Evolutionary conservation across 2,888 invertebrate genomes (phyloP), one percentile per base, ranked within the genome.

Genomic region (Meta bourneti): DNA sequence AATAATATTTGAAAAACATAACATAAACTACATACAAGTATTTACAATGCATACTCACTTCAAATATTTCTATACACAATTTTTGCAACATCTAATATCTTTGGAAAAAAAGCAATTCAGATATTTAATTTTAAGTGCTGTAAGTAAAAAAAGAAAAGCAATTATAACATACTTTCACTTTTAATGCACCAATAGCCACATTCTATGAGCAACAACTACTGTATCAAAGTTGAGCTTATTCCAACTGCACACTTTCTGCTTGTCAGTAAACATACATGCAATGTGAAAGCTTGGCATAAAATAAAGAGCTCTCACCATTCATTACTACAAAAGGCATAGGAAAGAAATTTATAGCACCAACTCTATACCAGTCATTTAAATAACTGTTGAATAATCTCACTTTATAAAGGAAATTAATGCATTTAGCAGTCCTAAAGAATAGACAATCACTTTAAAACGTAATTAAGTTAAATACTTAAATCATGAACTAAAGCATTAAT

Each of bases 1-100:
- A 87, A 87, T 81, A 79, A 87, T 71, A 88, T 88, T 70, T 88
- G 81, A 54, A 80, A 34, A 86, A 84, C 70, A 79, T 81, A 88
- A 81, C 69, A 75, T 54, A 20, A 79, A 61, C 75, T 77, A 77
- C 74, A 77, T 88, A 88, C 75, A 88, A 74, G 72, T 81, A 88
- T 88, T 72, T 88, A 85, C 85, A 85, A 85, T 51, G 20, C 19
- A 88, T 69, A 75, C 81, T 88, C 52, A 88, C 51, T 80, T 81
- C 19, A 88, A 81, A 84, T 11, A 74, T 74, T 84, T 48, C 61
- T 84, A 75, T 82, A 84, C 84, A 84, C 7, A 16, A 54, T 75
- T 80, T 80, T 49, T 49, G n/a, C 19, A 16, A 72, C 48, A 7
- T 79, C 13, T 51, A 51, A n/a, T 52, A 82, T 52, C 72, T 72